These are phyloP conservation scores for Rhagoletis pomonella DNA, from an alignment of 1,140 invertebrate genomes.

Conservation along the genomic window DNA sequence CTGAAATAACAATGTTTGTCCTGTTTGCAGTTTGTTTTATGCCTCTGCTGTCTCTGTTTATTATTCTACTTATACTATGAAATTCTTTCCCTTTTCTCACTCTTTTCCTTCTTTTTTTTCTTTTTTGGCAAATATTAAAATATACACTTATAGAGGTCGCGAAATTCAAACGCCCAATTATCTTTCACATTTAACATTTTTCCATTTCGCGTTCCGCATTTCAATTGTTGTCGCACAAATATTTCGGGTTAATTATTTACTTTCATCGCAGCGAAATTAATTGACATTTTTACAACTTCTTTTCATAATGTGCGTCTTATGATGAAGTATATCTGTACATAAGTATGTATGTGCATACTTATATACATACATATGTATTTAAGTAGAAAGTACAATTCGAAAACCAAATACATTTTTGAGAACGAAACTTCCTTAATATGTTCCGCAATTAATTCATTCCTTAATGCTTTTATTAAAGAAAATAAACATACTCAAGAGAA, in stretches of 20 bases:
- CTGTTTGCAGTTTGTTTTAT: background rate
- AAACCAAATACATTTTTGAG: too few species aligned
- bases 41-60: background rate
- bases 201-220: constrained; percentile 47
- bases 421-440: too few species aligned
- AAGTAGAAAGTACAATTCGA: background rate
- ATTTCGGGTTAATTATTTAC: constrained; percentile 46
- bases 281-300: constrained; percentile 37
- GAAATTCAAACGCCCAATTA: constrained; percentile 50
- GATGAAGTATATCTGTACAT: background rate
- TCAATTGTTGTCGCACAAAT: constrained; percentile 23
- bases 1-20: too few species aligned
- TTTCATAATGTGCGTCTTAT: background rate
- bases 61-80: background rate
- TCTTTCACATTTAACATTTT: constrained; percentile 50
- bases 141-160: background rate
- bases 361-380: background rate
- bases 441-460: background rate
- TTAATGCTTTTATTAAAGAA: too few species aligned
- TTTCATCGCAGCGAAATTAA: constrained; percentile 31
- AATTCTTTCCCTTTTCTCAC: background rate
- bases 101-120: background rate
- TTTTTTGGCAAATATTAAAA: constrained; percentile 24
- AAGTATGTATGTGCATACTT: too few species aligned
- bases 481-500: too few species aligned